phyloP scores from a whole-genome alignment of 2,888 invertebrate species.

The Baronia brevicornis region DNA sequence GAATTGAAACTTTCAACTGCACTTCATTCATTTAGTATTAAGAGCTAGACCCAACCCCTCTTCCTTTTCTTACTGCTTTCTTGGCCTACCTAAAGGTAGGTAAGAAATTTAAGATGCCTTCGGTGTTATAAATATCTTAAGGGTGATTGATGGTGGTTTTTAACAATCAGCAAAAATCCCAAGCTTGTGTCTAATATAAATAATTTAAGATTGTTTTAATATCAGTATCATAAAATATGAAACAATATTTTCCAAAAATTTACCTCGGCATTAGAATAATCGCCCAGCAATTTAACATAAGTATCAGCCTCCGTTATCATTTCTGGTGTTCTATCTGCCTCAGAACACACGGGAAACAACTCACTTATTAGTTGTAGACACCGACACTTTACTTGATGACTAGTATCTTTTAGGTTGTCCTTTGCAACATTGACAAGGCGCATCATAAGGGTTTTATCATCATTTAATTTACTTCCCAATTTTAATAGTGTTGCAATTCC shows the following conservation, averaged over 20 bases:
- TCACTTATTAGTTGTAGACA: slow-evolving; percentile 88
- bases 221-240: slow-evolving; percentile 12
- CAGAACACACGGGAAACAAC: slow-evolving; percentile 77
- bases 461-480: slow-evolving; percentile 78
- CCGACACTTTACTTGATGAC: slow-evolving; percentile 86
- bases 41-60: too few species aligned
- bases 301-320: slow-evolving; percentile 75
- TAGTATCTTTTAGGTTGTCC: slow-evolving; percentile 83
- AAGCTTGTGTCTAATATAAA: too few species aligned
- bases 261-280: slow-evolving; percentile 86
- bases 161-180: too few species aligned
- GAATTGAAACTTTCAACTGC: too few species aligned
- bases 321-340: slow-evolving; percentile 56
- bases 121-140: too few species aligned
- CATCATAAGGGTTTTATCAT: slow-evolving; percentile 76
- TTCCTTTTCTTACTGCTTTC: too few species aligned
- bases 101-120: too few species aligned
- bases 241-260: slow-evolving; percentile 7
- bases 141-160: too few species aligned
- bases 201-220: too few species aligned
- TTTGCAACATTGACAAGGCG: slow-evolving; percentile 79
- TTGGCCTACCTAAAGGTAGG: too few species aligned
- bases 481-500: slow-evolving; percentile 83
- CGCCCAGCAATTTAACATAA: slow-evolving; percentile 84
- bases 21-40: too few species aligned